phyloP scores from a whole-genome alignment of 2,113 vertebrate genomes.

The Pachycephala philippinensis region DNA sequence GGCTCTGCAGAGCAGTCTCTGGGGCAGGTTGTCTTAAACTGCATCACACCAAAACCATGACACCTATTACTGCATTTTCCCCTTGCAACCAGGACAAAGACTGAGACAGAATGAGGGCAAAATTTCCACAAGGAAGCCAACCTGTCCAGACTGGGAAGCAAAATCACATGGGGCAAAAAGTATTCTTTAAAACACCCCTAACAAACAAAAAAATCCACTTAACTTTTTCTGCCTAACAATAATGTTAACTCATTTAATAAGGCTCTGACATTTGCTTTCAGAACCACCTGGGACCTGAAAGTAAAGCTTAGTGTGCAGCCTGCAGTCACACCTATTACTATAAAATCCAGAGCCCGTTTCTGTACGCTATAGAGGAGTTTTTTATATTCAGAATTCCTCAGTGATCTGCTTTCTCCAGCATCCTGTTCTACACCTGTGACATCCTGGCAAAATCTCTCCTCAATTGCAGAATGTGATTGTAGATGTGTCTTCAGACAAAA shows the following conservation, averaged over 20 bases:
- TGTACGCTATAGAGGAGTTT: neutral
- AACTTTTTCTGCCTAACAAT: conserved; percentile 18
- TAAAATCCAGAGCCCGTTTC: neutral
- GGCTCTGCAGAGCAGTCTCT: neutral
- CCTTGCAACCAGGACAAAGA: neutral
- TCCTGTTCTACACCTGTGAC: neutral
- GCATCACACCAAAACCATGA: neutral
- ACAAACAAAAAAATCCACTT: neutral
- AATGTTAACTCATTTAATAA: conserved; percentile 35
- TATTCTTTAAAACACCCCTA: neutral
- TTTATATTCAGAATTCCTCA: neutral
- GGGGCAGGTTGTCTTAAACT: neutral
- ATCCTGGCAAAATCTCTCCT: neutral
- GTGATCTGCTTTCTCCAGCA: neutral
- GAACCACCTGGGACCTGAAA: neutral
- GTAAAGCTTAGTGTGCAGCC: conserved; percentile 1
- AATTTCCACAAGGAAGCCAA: neutral
- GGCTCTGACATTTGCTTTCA: conserved; percentile 40
- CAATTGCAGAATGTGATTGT: rapidly evolving
- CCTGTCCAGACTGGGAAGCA: neutral
- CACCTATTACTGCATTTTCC: neutral
- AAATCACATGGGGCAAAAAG: neutral
- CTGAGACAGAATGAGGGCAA: neutral
- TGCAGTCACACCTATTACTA: neutral
- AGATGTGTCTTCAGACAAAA: neutral